Conservation (phyloP, 2,113 vertebrate genomes). For the Centropus bengalensis region DNA sequence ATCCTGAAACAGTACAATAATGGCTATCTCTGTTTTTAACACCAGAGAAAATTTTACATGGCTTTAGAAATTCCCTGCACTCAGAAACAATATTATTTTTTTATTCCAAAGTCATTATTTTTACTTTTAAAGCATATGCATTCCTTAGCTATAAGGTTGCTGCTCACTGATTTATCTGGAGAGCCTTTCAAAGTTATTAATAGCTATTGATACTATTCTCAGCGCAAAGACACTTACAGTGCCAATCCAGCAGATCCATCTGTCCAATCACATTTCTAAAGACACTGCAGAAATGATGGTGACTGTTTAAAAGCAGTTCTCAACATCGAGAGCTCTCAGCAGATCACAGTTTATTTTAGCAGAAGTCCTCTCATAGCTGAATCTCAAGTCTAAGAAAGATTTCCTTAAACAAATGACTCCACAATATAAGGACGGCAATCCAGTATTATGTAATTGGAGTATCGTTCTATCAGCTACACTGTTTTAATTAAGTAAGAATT, state of each 20-base stretch:
- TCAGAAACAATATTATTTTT: background rate
- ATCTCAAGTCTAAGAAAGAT: background rate
- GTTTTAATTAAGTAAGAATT: background rate
- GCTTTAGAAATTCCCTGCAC: background rate
- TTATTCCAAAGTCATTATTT: background rate
- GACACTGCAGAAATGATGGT: conserved; percentile 29
- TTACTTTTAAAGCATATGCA: background rate
- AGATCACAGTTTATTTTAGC: background rate
- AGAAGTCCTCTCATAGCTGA: background rate
- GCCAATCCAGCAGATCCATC: conserved; percentile 70
- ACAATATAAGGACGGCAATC: background rate
- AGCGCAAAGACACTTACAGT: conserved; percentile 71
- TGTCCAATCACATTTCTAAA: conserved; percentile 60
- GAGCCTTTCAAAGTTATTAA: conserved; percentile 70
- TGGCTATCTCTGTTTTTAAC: background rate
- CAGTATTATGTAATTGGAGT: background rate
- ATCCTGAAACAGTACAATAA: background rate
- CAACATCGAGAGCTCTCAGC: background rate
- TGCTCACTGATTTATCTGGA: conserved; percentile 62
- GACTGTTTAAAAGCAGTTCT: background rate
- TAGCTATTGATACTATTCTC: conserved; percentile 73
- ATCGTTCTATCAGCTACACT: background rate
- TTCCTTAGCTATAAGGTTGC: conserved; percentile 12
- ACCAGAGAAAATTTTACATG: background rate
- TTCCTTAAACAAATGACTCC: background rate